phyloP scores from a whole-genome alignment of 2,113 vertebrate species.

The Theristicus caerulescens region DNA sequence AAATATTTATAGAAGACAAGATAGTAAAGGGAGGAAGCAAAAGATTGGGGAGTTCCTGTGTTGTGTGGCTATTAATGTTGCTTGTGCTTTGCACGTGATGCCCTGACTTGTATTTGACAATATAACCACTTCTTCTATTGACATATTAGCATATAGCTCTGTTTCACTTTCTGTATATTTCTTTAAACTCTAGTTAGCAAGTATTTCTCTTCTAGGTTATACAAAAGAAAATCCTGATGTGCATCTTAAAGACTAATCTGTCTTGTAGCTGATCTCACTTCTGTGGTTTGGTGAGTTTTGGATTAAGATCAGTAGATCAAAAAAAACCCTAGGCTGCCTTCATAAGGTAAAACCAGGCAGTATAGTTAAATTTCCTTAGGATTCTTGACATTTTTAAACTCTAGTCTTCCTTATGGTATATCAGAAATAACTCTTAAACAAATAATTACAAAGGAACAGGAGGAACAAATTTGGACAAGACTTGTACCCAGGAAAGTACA shows the following conservation, averaged over 20 bases:
- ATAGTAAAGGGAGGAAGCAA: neutral
- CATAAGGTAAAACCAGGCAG: neutral
- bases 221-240: neutral
- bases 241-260: neutral
- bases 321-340: neutral
- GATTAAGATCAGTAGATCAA: neutral
- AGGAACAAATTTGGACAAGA: neutral
- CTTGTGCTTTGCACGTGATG: neutral
- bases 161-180: neutral
- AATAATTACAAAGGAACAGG: too few species aligned
- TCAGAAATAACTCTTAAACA: neutral
- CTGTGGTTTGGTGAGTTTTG: neutral
- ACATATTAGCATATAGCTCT: neutral
- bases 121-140: neutral
- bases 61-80: neutral
- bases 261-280: neutral
- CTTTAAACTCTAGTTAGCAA: neutral
- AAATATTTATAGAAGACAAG: neutral
- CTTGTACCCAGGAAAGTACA: neutral
- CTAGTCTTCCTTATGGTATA: neutral
- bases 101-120: neutral
- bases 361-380: neutral
- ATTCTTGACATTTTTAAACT: neutral
- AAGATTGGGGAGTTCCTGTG: neutral
- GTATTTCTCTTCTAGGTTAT: neutral